These are phyloP conservation scores for Trichogramma evanescens DNA, from an alignment of 2,888 invertebrate species.

Conservation along the genomic window DNA sequence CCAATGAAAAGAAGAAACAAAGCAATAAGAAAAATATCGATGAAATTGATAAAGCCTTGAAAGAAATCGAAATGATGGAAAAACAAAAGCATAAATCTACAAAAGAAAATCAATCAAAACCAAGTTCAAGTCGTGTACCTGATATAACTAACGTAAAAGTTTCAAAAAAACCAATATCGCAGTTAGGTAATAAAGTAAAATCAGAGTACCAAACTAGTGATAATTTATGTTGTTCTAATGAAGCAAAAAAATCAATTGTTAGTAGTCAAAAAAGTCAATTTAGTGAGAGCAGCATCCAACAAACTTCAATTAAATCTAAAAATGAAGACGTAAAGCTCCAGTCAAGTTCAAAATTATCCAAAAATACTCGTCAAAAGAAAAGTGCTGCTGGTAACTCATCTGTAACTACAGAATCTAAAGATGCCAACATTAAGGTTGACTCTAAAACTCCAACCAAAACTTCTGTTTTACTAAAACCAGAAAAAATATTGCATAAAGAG, in stretches of 20 bases:
- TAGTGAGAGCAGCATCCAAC: not conserved
- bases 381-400: not conserved
- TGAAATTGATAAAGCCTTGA: slow-evolving; percentile 49
- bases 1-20: slow-evolving; percentile 37
- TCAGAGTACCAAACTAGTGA: not conserved
- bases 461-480: not conserved
- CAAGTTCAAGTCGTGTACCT: slow-evolving; percentile 32
- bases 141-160: not conserved
- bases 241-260: too few relatives aligned
- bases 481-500: too few relatives aligned
- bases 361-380: not conserved
- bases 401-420: not conserved
- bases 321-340: not conserved
- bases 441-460: not conserved
- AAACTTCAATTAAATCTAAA: not conserved
- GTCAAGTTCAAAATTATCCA: not conserved
- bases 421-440: too few relatives aligned
- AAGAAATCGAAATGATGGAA: slow-evolving; percentile 46
- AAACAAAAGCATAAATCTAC: slow-evolving; percentile 27
- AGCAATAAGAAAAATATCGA: slow-evolving; percentile 38
- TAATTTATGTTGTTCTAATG: not conserved
- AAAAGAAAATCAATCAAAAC: slow-evolving; percentile 25
- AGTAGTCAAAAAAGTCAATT: not conserved
- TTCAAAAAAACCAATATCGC: not conserved
- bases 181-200: too few relatives aligned